Evolutionary conservation across 2,113 vertebrate species (phyloP), one percentile per base, ranked within the genome.

Genomic region (Bubo blakistoni): DNA sequence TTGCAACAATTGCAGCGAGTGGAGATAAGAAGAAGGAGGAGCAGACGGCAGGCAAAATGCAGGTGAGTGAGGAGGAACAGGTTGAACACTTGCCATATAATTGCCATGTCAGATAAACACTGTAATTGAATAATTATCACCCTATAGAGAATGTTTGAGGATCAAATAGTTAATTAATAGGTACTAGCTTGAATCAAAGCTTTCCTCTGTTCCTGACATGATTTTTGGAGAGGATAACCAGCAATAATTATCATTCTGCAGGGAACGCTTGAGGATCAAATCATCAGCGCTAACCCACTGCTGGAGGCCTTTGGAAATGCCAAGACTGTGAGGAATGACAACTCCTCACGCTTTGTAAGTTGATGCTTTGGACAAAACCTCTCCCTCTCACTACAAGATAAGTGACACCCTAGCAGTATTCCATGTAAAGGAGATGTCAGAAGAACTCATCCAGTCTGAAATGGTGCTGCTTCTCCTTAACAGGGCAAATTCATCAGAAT

Each of bases 1-100:
- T 99, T 98, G 99, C 99, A 80, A 99, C 99, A 98, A 99, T 99
- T 97, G 99, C 99, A 97, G 93, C 97, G 6, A 91, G 97, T 55
- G 98, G 98, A 2, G 98, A 98, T 0, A 98, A 98, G 80, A 98
- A 98, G 20, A 97, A 96, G 26, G 96, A 97, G 5, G 97, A 97
- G 5, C 67, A 86, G 10, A 21, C 34, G 7, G 2, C 94, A 18
- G 96, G 97, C 32, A 98, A 98, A 95, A 97, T 98, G 92, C 95
- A 98, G 80, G 97, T 98, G 25, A n/a, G n/a, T n/a, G n/a, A n/a
- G n/a, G n/a, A n/a, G n/a, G n/a, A n/a, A n/a, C n/a, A n/a, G n/a
- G n/a, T n/a, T n/a, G n/a, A n/a, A n/a, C n/a, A n/a, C n/a, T n/a
- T n/a, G n/a, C n/a, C n/a, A n/a, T n/a, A n/a, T n/a, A n/a, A n/a